Percentiles rank a stretch among this genome's conserved stretches.
These are phyloP conservation scores for Helicoverpa zea DNA, from an alignment of 1,140 invertebrate species.

Conservation along the genomic window DNA sequence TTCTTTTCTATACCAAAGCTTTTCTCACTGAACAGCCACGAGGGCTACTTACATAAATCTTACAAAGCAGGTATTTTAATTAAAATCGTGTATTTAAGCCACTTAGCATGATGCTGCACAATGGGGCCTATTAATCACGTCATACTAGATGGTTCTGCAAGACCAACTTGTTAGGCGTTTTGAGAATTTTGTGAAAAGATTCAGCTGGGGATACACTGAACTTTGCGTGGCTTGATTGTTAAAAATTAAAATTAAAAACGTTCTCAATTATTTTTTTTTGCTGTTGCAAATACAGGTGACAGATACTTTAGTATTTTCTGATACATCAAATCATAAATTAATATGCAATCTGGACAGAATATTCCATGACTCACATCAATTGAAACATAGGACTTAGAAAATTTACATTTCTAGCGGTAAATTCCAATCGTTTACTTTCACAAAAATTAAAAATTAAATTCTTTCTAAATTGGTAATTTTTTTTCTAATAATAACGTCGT, in stretches of 20 bases:
- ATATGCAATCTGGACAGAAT: too few species aligned
- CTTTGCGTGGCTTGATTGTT: not conserved
- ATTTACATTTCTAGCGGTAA: not conserved
- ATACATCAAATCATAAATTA: too few species aligned
- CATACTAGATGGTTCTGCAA: constrained; percentile 2
- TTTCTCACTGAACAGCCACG: not conserved
- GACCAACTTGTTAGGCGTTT: constrained; percentile 30
- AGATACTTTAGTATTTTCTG: too few species aligned
- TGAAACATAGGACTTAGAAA: not conserved
- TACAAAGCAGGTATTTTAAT: constrained; percentile 7
- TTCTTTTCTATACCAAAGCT: not conserved
- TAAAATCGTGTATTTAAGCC: not conserved
- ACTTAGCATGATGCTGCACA: constrained; percentile 36
- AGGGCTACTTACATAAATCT: not conserved
- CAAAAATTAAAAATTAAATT: too few species aligned
- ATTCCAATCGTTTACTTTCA: not conserved
- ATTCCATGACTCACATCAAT: too few species aligned
- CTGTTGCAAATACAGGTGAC: not conserved
- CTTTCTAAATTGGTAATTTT: too few species aligned
- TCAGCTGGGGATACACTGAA: constrained; percentile 11
- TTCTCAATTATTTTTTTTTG: not conserved
- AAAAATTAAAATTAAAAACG: not conserved
- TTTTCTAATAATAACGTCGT: not conserved
- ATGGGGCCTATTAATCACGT: constrained; percentile 46
- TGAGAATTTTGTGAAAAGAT: constrained; percentile 28